Evolutionary conservation across 2,888 invertebrate genomes (phyloP).

Genomic region (Pteria penguin): DNA sequence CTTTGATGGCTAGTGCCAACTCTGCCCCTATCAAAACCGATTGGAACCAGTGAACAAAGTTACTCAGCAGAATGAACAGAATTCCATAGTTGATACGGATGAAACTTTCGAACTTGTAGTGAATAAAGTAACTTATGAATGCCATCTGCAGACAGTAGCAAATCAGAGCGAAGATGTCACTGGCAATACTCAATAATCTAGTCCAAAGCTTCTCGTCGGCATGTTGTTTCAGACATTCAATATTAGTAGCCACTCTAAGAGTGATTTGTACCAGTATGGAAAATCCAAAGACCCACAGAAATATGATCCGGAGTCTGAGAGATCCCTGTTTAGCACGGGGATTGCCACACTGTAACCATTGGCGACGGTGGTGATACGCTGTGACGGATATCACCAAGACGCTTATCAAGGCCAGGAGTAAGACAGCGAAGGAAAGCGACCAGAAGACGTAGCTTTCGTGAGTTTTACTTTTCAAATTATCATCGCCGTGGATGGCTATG

Average conservation of each 20-base stretch:
- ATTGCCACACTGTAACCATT: no score
- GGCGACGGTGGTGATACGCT: not conserved
- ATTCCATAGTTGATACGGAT: not conserved
- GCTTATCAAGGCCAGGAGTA: not conserved
- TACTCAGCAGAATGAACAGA: constrained; percentile 4
- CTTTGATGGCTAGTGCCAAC: not conserved
- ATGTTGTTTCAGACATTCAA: constrained; percentile 9
- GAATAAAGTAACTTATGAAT: constrained; percentile 7
- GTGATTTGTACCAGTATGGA: constrained; percentile 1
- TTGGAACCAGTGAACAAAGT: constrained; percentile 2
- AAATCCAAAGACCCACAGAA: constrained; percentile 9
- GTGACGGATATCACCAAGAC: constrained; percentile 1
- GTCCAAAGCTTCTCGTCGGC: no score
- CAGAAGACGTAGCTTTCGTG: no score
- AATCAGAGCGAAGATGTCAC: no score
- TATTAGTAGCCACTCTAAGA: not conserved
- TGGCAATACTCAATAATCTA: no score
- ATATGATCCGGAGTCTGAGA: not conserved
- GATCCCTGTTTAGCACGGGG: no score
- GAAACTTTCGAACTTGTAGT: constrained; percentile 9
- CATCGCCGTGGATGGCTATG: constrained; percentile 2
- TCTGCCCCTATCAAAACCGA: not conserved
- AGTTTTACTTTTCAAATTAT: no score
- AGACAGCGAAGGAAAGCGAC: not conserved
- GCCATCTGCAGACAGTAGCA: no score